These are phyloP conservation scores for Eudasyphora cyanicolor DNA, from an alignment of 2,888 invertebrate genomes.

Conservation along the genomic window DNA sequence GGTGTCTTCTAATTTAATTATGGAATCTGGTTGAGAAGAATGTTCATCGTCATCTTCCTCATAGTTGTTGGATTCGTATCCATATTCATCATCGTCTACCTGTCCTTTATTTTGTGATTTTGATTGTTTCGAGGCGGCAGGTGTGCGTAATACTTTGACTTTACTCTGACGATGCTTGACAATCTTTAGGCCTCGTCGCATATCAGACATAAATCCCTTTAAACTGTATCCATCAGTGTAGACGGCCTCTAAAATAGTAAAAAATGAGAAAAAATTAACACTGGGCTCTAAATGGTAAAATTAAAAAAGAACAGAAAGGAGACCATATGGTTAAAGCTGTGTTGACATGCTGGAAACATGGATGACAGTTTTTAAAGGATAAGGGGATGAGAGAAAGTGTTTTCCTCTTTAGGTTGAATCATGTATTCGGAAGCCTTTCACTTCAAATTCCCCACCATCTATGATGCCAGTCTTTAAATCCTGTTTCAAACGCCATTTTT, in stretches of 20 bases:
- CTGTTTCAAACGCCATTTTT: too few relatives aligned
- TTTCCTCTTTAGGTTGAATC: too few relatives aligned
- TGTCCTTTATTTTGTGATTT: not conserved
- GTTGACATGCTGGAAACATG: too few relatives aligned
- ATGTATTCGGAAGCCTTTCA: too few relatives aligned
- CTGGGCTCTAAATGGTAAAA: not conserved
- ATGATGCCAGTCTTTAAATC: too few relatives aligned
- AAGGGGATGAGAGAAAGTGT: too few relatives aligned
- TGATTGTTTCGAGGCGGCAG: not conserved
- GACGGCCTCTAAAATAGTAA: constrained; percentile 42
- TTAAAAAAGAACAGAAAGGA: too few relatives aligned
- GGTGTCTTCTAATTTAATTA: constrained; percentile 5
- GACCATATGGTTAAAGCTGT: too few relatives aligned
- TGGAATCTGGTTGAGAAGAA: not conserved
- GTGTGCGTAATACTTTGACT: not conserved
- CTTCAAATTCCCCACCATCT: too few relatives aligned
- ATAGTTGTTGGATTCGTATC: not conserved
- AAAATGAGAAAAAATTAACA: not conserved
- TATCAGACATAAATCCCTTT: constrained; percentile 27
- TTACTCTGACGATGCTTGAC: constrained; percentile 53
- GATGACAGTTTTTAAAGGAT: too few relatives aligned
- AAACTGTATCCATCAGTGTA: constrained; percentile 30
- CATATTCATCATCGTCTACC: not conserved
- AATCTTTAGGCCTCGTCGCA: constrained; percentile 44
- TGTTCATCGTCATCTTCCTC: not conserved